Conservation (phyloP, 2,797 vertebrate genomes). For the Chrysocyon brachyurus region DNA sequence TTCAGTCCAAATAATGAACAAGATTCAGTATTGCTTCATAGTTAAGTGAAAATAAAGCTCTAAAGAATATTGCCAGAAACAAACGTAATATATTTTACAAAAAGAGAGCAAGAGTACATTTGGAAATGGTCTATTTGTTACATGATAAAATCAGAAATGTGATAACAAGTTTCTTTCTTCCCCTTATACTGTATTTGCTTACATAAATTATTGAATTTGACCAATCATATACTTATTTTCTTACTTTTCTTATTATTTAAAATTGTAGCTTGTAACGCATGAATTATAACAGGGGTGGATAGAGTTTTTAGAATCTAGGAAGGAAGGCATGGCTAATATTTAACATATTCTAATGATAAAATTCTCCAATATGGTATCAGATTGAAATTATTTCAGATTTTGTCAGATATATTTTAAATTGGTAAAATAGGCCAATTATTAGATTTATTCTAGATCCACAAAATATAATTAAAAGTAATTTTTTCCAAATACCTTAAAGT, state of each 20-base stretch:
- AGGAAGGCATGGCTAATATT: not conserved
- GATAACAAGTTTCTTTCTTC: not conserved
- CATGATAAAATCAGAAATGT: conserved; percentile 4
- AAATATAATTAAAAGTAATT: not conserved
- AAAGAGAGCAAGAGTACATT: not conserved
- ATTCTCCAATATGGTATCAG: not conserved
- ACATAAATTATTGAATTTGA: not conserved
- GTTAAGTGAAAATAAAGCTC: not conserved
- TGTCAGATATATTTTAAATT: not conserved
- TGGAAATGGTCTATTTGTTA: not conserved
- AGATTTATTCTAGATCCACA: not conserved
- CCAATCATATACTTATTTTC: not conserved
- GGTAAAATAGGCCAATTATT: not conserved
- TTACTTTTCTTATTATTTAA: not conserved
- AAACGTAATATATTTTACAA: not conserved
- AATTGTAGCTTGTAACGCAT: not conserved
- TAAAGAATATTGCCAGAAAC: not conserved
- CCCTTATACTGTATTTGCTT: not conserved
- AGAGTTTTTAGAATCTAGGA: not conserved
- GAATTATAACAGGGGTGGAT: not conserved
- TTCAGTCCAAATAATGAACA: not conserved
- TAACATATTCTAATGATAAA: not conserved
- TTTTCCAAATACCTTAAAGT: not conserved
- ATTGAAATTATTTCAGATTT: not conserved
- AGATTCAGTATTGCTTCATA: not conserved